phyloP scores from a whole-genome alignment of 2,888 invertebrate genomes.

The Lamellibrachia columna region DNA sequence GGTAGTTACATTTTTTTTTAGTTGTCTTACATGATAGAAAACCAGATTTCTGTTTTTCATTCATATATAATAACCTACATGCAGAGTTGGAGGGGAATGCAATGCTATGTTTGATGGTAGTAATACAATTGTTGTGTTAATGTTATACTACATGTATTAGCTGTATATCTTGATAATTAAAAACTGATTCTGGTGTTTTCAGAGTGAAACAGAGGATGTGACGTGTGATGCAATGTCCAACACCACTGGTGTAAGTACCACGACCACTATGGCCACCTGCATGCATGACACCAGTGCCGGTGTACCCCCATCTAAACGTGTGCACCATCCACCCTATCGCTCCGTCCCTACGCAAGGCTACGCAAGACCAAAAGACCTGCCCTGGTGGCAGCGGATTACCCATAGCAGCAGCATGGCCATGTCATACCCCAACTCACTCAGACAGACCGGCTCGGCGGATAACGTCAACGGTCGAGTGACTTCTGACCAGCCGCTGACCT shows the following conservation, averaged over 20 bases:
- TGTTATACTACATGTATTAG: not conserved
- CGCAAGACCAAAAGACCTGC: not conserved
- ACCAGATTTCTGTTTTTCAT: too few relatives aligned
- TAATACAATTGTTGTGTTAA: not conserved
- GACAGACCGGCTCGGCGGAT: not conserved
- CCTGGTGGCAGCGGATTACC: not conserved
- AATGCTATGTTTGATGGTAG: too few relatives aligned
- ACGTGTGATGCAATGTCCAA: not conserved
- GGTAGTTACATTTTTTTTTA: not conserved
- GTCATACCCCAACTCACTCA: not conserved
- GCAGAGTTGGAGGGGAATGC: too few relatives aligned
- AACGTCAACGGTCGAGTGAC: not conserved
- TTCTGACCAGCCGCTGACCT: slow-evolving; percentile 42
- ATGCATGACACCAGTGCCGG: not conserved
- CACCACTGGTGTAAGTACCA: not conserved
- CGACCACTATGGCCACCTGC: not conserved
- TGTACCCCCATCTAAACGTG: slow-evolving; percentile 5
- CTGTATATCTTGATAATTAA: not conserved
- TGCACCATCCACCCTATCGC: not conserved
- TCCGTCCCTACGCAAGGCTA: not conserved
- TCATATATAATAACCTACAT: too few relatives aligned
- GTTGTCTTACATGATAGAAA: not conserved
- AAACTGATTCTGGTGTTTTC: not conserved
- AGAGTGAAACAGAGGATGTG: not conserved
- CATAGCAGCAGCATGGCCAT: not conserved